A percentile compares a stretch with the other conserved stretches of the same genome.
Conservation (phyloP, 2,113 vertebrate species). For the Neolamprologus modestus region DNA sequence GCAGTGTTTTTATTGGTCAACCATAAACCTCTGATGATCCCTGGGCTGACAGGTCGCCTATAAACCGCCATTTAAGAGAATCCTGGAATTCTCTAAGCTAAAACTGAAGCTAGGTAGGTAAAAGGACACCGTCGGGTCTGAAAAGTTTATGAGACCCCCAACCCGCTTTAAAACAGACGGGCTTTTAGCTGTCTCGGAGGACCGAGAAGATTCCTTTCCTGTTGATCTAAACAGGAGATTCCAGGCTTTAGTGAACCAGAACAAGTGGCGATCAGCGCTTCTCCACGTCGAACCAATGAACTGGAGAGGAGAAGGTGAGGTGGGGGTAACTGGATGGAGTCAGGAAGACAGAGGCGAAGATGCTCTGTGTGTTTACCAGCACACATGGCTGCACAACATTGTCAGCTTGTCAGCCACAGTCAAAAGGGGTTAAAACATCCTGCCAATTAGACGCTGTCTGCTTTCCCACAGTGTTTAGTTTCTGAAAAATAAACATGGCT, state of each 20-base stretch:
- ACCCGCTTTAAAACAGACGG: constrained; percentile 21
- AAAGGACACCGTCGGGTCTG: constrained; percentile 53
- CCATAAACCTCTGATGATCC: constrained; percentile 64
- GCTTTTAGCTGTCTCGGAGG: constrained; percentile 57
- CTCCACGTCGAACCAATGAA: not conserved
- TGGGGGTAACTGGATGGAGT: not conserved
- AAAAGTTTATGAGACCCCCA: constrained; percentile 54
- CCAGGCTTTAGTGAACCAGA: constrained; percentile 64
- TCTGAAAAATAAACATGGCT: not conserved
- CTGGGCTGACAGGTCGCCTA: constrained; percentile 17
- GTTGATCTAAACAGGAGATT: constrained; percentile 50
- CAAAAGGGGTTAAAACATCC: constrained; percentile 6
- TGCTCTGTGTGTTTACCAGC: constrained; percentile 40
- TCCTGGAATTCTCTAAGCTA: constrained; percentile 49
- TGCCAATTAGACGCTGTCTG: constrained; percentile 1
- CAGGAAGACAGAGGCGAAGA: not conserved
- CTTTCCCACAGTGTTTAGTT: not conserved
- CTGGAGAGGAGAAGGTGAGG: not conserved
- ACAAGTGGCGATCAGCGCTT: constrained; percentile 57
- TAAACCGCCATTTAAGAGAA: constrained; percentile 59
- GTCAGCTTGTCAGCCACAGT: constrained; percentile 2
- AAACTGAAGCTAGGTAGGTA: constrained; percentile 28
- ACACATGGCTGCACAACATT: constrained; percentile 47
- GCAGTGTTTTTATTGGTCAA: constrained; percentile 50
- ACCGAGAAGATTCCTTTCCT: constrained; percentile 43